Evolutionary conservation across 1,140 invertebrate species (phyloP), one percentile per base, ranked within the genome.

Genomic region (Ceratosolen fusciceps): DNA sequence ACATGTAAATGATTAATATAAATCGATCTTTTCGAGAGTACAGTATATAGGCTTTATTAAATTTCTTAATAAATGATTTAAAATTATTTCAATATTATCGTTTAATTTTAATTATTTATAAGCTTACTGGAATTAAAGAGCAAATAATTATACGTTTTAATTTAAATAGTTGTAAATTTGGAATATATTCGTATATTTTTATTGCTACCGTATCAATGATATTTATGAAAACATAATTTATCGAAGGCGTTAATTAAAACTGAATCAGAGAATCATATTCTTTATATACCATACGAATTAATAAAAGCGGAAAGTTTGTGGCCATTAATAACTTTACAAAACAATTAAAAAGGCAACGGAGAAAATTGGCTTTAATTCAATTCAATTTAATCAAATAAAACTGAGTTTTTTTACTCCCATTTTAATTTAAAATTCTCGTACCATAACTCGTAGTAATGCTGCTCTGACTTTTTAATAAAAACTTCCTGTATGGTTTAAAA

Each of bases 381-480:
- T 49, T 65, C 49, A n/a, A 52, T 65, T 21, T 19, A 34, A 70
- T 34, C 67, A 3, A 70, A 70, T 43, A 70, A 43, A 43, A 39
- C n/a, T 14, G 24, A 49, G 56, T n/a, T 39, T 29, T 21, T 54
- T 16, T 19, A n/a, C 37, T 21, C 39, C 0, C 21, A 43, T 74
- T 74, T 74, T 74, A 74, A 74, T 74, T 74, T 62, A 43, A 60
- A 74, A 62, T 74, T 47, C 56, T 31, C 19, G 43, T 12, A 8
- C 9, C 1, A 4, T 14, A 70, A 12, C 67, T 70, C 37, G 24
- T 70, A 19, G 19, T 65, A 19, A 34, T 62, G 29, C 31, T 68
- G 10, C 3, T 39, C 16, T 39, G 67, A 58, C 34, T 75, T 75
- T 75, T 75, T 75, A 75, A 75, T 75, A 67, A 75, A 75, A 75